Conservation (phyloP, 1,140 invertebrate species). For the Zaprionus tsacasi region DNA sequence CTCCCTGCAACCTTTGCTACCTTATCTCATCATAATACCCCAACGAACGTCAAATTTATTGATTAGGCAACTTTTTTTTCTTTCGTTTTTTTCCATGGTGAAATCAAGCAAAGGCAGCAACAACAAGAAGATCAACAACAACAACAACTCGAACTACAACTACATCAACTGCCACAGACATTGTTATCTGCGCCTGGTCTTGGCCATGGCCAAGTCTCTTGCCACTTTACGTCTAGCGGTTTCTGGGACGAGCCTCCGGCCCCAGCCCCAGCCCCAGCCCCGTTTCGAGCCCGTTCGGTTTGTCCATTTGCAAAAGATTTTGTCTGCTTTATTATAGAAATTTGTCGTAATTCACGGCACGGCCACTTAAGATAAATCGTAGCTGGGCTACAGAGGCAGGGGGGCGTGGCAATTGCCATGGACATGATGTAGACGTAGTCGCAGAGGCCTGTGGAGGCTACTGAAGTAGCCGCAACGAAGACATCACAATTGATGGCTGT, state of each 20-base stretch:
- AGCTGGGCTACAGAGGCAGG: slow-evolving; percentile 27
- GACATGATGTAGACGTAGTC: slow-evolving; percentile 17
- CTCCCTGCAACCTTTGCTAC: background rate
- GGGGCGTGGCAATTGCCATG: slow-evolving; percentile 36
- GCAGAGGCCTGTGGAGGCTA: slow-evolving; percentile 44
- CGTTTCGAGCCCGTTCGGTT: slow-evolving; percentile 12
- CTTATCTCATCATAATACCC: slow-evolving; percentile 42
- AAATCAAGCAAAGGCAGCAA: slow-evolving; percentile 46
- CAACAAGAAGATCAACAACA: slow-evolving; percentile 8
- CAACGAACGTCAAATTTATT: slow-evolving; percentile 52
- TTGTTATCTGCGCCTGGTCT: slow-evolving; percentile 61
- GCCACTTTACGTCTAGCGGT: slow-evolving; percentile 60
- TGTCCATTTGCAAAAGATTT: slow-evolving; percentile 69
- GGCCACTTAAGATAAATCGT: slow-evolving; percentile 80
- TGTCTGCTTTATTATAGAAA: slow-evolving; percentile 82
- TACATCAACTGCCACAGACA: slow-evolving; percentile 28
- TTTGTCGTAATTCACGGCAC: slow-evolving; percentile 79
- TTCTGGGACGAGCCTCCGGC: slow-evolving; percentile 50
- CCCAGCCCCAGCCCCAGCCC: background rate
- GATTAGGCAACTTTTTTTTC: slow-evolving; percentile 42
- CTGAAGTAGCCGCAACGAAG: slow-evolving; percentile 61
- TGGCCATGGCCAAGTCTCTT: slow-evolving; percentile 43
- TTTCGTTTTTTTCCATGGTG: slow-evolving; percentile 40
- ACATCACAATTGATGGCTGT: slow-evolving; percentile 2
- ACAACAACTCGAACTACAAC: slow-evolving; percentile 1